Base-by-base conservation (phyloP, 2,888 invertebrate species). In the Aquatica leii region DNA sequence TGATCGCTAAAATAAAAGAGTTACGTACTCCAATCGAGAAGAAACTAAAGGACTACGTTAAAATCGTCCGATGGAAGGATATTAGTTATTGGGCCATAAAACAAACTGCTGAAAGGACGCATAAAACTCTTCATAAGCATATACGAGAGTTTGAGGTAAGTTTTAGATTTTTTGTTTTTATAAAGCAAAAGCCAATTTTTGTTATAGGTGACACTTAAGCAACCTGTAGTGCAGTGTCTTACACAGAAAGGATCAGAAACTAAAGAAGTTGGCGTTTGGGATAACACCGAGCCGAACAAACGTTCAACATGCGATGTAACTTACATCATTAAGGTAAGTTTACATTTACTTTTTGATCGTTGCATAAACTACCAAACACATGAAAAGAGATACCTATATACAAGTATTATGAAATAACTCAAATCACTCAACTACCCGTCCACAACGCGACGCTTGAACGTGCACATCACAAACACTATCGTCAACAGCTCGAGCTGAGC, bases 11-110 rank as follows among this genome's bases (percentile, higher is more conserved):
- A 51, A 88, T 95, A 8, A 87, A 87, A 53, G 85, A 87, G 34
- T 84, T 91, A 17, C 88, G 92, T 24, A 79, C 87, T 0, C 95
- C 97, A 0, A 93, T 98, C 64, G 97, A 97, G 76, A 95, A 94
- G 82, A 93, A 95, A 78, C 80, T 99, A 9, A 91, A 91, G 70
- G 97, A 97, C 71, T 95, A 94, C 77, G 93, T 98, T 0, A 97
- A 97, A 81, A 97, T 99, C 57, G 93, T 93, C 53, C 87, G 94
- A 37, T 99, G 98, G 93, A 90, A 94, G 74, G 98, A 99, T 76
- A 87, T 95, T 11, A 98, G 93, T 75, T 96, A 97, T 78, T 97
- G 95, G 89, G 91, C 96, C 31, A 90, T 98, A 57, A 95, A 93
- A 72, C 92, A 93, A 70, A 92, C 95, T 0, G 90, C 96, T 0